These are phyloP conservation scores for Galago senegalensis DNA, from an alignment of 2,797 vertebrate genomes.

Conservation along the genomic window DNA sequence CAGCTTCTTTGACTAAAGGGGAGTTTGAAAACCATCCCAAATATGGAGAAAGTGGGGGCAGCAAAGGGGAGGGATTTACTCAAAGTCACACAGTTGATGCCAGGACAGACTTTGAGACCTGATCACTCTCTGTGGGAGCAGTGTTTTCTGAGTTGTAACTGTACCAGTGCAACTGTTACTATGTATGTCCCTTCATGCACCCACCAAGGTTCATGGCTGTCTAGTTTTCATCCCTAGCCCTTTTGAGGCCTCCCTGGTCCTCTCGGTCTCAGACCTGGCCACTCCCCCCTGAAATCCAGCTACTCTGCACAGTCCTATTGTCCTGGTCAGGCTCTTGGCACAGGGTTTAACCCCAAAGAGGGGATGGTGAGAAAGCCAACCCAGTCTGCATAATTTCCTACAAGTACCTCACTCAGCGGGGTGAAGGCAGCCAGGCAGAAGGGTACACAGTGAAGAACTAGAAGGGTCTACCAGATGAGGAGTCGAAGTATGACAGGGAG, in stretches of 20 bases:
- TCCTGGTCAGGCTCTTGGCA: neutral
- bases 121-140: neutral
- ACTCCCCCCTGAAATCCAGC: neutral
- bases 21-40: constrained; percentile 27
- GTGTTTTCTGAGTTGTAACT: neutral
- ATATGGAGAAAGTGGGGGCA: neutral
- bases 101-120: neutral
- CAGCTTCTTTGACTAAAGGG: neutral
- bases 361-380: neutral
- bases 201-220: too few species aligned
- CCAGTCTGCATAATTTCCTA: neutral
- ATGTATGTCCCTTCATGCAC: too few species aligned
- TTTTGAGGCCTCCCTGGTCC: neutral
- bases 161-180: too few species aligned
- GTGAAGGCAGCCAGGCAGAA: constrained; percentile 4
- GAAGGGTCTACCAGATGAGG: neutral
- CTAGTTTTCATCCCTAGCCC: neutral
- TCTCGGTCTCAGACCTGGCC: neutral
- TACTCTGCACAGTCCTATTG: neutral
- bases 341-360: constrained; percentile 70
- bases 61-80: neutral
- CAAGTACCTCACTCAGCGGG: neutral
- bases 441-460: neutral
- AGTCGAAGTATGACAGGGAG: neutral
- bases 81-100: neutral